Evolutionary conservation across 1,140 invertebrate species (phyloP), one percentile per base, ranked within the genome.

Genomic region (Phocides pigmalion): DNA sequence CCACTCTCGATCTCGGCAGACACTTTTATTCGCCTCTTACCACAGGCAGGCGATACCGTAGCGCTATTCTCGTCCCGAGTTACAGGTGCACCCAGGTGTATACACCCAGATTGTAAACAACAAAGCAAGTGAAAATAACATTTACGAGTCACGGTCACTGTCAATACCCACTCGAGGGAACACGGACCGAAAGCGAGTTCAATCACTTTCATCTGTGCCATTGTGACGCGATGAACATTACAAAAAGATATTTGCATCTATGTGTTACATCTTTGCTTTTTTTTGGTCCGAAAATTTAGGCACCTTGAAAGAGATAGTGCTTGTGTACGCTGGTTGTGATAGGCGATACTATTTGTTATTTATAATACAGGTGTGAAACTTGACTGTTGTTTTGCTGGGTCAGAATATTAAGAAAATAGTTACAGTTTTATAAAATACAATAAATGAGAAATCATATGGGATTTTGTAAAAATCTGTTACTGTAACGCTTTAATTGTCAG

Each of bases 221-320:
- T 77, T 84, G 72, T 78, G 54, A 62, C 47, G 76, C 77, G 77
- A 81, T 81, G 81, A 79, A 82, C 75, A 76, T 64, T 70, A 84
- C 77, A 79, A 84, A 76, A 79, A 83, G 63, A 76, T 82, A 83
- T 82, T 84, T 71, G 80, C 81, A 86, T 87, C 84, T 85, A 85
- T 85, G 78, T 84, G 81, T 79, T 82, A 88, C 83, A 84, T 86
- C 82, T 72, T 68, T 69, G 68, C 76, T 81, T 79, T 78, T 78
- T 70, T 74, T 42, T 69, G 64, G 69, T 66, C 50, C 56, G 37
- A 70, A 66, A 71, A 67, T 78, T 77, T 79, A 72, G 68, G 68
- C 73, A 75, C 68, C 69, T 82, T 79, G 67, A 72, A 70, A 66
- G 64, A 42, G 41, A 32, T 66, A 51, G 42, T 46, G 47, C 9